Percentiles rank a stretch among this genome's conserved stretches.
These are phyloP conservation scores for Scaptomyza cyrtandrae DNA, from an alignment of 2,888 invertebrate species.

Conservation along the genomic window DNA sequence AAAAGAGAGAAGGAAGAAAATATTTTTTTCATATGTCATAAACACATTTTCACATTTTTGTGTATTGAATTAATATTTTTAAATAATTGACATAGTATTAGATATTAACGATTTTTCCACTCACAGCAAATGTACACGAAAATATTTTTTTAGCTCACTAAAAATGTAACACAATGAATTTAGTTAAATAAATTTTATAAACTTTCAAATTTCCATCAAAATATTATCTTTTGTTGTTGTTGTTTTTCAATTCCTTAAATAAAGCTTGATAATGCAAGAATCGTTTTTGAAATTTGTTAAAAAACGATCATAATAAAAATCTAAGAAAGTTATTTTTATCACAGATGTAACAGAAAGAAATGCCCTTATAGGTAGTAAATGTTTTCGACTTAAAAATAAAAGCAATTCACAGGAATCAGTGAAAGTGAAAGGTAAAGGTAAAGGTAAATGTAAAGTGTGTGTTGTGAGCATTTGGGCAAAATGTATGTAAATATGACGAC, in stretches of 20 bases:
- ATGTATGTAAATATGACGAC: conserved; percentile 17
- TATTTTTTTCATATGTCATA: too few species aligned
- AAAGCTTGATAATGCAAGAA: background rate
- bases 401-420: background rate
- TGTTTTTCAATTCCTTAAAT: background rate
- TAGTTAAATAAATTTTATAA: background rate
- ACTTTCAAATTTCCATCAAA: background rate
- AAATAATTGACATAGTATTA: too few species aligned
- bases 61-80: too few species aligned
- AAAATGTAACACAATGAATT: background rate
- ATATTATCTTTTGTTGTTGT: background rate
- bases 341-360: conserved; percentile 3
- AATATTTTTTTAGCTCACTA: too few species aligned
- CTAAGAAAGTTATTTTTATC: background rate
- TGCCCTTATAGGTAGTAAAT: background rate
- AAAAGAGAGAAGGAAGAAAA: too few species aligned
- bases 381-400: conserved; percentile 6
- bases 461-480: conserved; percentile 16
- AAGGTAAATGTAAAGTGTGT: conserved; percentile 32
- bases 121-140: too few species aligned
- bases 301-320: background rate
- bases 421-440: conserved; percentile 45
- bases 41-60: too few species aligned
- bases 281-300: background rate
- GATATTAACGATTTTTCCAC: too few species aligned